Percentiles rank a stretch among this genome's conserved stretches.
phyloP scores from a whole-genome alignment of 2,113 vertebrate species.

The Romanogobio albipinnatus region DNA sequence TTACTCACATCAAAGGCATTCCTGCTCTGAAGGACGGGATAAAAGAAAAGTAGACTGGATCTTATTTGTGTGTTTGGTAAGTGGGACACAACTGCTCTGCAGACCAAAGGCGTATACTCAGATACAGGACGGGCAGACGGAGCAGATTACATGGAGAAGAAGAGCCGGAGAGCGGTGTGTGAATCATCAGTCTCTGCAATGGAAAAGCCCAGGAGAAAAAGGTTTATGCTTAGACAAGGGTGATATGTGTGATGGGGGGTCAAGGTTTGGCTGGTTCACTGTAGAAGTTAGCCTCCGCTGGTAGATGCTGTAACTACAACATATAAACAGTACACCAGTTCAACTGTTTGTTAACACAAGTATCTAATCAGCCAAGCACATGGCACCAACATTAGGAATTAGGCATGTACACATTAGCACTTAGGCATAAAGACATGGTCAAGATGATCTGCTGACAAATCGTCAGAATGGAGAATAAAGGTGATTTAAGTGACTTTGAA shows the following conservation, averaged over 20 bases:
- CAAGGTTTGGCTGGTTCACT: not conserved
- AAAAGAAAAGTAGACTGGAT: conserved; percentile 18
- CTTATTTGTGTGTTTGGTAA: conserved; percentile 8
- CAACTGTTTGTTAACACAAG: too few relatives aligned
- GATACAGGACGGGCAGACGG: not conserved
- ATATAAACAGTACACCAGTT: too few relatives aligned
- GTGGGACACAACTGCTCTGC: conserved; percentile 6
- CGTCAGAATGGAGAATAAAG: too few relatives aligned
- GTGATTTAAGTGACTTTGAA: too few relatives aligned
- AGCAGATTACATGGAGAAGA: not conserved
- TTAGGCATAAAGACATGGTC: too few relatives aligned
- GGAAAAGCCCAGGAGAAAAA: not conserved
- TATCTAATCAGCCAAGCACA: too few relatives aligned
- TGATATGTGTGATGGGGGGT: not conserved
- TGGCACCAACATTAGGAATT: too few relatives aligned
- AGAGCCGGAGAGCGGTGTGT: not conserved
- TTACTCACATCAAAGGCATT: conserved; percentile 15
- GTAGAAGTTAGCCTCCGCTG: not conserved
- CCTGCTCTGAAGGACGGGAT: not conserved
- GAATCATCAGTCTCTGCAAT: not conserved
- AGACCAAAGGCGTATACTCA: not conserved
- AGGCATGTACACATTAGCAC: too few relatives aligned
- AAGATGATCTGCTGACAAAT: too few relatives aligned
- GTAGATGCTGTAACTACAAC: not conserved
- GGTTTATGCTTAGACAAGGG: not conserved